These are phyloP conservation scores for Corydoras maculifer DNA, from an alignment of 2,113 vertebrate genomes.

Conservation along the genomic window DNA sequence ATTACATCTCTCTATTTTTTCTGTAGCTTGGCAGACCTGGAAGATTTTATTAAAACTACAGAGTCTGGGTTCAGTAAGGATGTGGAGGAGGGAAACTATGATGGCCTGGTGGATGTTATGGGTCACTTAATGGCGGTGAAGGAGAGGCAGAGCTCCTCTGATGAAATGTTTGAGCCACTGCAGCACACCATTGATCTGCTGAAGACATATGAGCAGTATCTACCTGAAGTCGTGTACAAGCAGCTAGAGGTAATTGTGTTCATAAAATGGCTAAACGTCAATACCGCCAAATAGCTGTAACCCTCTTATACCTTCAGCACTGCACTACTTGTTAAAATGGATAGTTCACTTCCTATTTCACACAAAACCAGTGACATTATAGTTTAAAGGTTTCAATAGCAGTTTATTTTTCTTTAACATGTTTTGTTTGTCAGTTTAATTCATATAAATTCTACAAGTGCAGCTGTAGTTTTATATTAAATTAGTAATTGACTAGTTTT, in stretches of 20 bases:
- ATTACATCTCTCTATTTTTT: neutral
- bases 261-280: slow-evolving; percentile 4
- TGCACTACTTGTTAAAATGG: neutral
- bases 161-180: slow-evolving; percentile 88
- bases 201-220: slow-evolving; percentile 78
- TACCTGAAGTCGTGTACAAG: slow-evolving; percentile 75
- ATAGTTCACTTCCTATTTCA: neutral
- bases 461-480: too few species aligned
- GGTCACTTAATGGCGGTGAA: slow-evolving; percentile 83
- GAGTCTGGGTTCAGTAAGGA: slow-evolving; percentile 68
- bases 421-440: too few species aligned
- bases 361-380: too few species aligned
- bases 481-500: too few species aligned
- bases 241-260: slow-evolving; percentile 75
- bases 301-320: neutral
- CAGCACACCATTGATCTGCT: slow-evolving; percentile 82
- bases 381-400: too few species aligned
- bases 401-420: too few species aligned
- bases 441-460: too few species aligned
- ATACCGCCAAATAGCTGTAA: slow-evolving; percentile 2
- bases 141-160: slow-evolving; percentile 71
- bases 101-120: slow-evolving; percentile 77
- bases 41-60: slow-evolving; percentile 66
- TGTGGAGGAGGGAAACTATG: slow-evolving; percentile 75
- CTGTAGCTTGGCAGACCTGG: slow-evolving; percentile 78